phyloP scores from a whole-genome alignment of 2,113 vertebrate genomes.

The Menidia beryllina region DNA sequence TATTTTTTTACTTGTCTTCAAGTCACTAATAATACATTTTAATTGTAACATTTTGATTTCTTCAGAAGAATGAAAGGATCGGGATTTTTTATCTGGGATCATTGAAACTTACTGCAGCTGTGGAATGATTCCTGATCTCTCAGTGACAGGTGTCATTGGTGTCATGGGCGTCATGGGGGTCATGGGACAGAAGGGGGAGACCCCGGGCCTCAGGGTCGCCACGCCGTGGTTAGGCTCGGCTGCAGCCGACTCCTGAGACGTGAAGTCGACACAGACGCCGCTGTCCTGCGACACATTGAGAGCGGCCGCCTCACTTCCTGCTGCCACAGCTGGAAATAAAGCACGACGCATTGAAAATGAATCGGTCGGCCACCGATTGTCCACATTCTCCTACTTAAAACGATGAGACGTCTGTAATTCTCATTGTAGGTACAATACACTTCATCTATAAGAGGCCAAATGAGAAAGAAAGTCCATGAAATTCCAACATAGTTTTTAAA shows the following conservation, averaged over 20 bases:
- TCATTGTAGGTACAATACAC: too few relatives aligned
- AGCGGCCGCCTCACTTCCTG: neutral
- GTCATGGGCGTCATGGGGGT: slow-evolving; percentile 89
- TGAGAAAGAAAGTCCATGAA: too few relatives aligned
- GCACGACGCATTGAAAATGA: too few relatives aligned
- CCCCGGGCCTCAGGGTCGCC: slow-evolving; percentile 14
- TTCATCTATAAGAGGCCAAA: too few relatives aligned
- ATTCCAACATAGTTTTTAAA: too few relatives aligned
- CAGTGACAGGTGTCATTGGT: slow-evolving; percentile 85
- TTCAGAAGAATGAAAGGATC: too few relatives aligned
- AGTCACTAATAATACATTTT: too few relatives aligned
- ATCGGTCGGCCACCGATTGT: too few relatives aligned
- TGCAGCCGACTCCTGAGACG: slow-evolving; percentile 31
- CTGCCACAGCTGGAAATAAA: slow-evolving; percentile 12
- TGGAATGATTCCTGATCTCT: slow-evolving; percentile 92
- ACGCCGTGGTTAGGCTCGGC: slow-evolving; percentile 22
- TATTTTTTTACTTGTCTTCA: too few relatives aligned
- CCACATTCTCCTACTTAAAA: too few relatives aligned
- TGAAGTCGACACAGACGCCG: slow-evolving; percentile 45
- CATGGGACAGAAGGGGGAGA: slow-evolving; percentile 76
- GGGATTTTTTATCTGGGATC: neutral
- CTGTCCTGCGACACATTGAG: slow-evolving; percentile 61
- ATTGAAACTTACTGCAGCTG: slow-evolving; percentile 87
- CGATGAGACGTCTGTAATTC: too few relatives aligned
- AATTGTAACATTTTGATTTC: too few relatives aligned